Percentiles rank a stretch among this genome's conserved stretches.
Conservation (phyloP, 2,888 invertebrate genomes). For the Ischnura elegans region DNA sequence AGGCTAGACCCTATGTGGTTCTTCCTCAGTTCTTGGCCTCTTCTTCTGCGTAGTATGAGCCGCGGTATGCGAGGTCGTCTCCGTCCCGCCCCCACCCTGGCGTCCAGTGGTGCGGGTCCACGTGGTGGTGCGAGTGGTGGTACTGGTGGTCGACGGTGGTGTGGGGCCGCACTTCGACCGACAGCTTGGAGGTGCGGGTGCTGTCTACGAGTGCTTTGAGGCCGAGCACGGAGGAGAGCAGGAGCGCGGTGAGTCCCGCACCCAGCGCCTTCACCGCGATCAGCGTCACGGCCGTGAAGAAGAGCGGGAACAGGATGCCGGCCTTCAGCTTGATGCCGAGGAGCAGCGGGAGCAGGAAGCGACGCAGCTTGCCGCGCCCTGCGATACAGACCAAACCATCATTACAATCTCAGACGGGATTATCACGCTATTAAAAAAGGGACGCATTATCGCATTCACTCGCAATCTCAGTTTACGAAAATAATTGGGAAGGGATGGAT, state of each 20-base stretch:
- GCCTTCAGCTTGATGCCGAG: constrained; percentile 83
- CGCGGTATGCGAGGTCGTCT: constrained; percentile 37
- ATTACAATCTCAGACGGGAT: too few relatives aligned
- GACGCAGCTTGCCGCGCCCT: constrained; percentile 78
- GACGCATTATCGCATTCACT: too few relatives aligned
- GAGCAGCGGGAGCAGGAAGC: constrained; percentile 82
- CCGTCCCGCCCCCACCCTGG: constrained; percentile 46
- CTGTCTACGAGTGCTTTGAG: constrained; percentile 71
- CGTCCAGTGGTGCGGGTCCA: constrained; percentile 44
- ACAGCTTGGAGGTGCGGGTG: constrained; percentile 68
- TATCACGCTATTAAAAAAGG: too few relatives aligned
- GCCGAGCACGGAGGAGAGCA: constrained; percentile 79
- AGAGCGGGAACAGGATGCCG: constrained; percentile 81
- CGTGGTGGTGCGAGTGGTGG: constrained; percentile 69
- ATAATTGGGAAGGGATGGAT: too few relatives aligned
- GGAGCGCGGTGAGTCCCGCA: constrained; percentile 82
- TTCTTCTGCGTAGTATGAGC: constrained; percentile 23
- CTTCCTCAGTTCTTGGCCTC: constrained; percentile 26
- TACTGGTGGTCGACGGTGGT: constrained; percentile 77
- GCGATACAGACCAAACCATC: too few relatives aligned
- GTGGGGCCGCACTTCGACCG: constrained; percentile 75
- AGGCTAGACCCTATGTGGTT: too few relatives aligned
- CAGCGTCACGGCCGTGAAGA: constrained; percentile 82
- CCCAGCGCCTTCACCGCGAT: constrained; percentile 84
- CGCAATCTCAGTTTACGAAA: too few relatives aligned